phyloP scores from a whole-genome alignment of 35 echinoderm and acorn worm species.

The Apostichopus japonicus region DNA sequence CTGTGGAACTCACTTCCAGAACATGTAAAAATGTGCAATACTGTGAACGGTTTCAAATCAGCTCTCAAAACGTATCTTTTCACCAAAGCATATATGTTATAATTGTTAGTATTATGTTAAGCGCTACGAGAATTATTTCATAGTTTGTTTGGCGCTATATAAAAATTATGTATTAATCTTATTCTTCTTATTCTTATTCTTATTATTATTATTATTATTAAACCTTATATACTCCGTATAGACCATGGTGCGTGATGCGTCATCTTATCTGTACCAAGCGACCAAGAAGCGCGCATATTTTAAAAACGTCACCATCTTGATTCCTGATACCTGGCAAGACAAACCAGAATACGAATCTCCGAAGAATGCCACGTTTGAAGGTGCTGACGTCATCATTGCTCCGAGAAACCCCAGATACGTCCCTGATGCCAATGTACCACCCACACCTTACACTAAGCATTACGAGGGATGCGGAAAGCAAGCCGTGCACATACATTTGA shows the following conservation, averaged over 20 bases:
- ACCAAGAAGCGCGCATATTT: slow-evolving; percentile 74
- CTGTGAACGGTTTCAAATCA: too few relatives aligned
- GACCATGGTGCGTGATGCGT: slow-evolving; percentile 74
- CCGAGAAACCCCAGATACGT: slow-evolving; percentile 65
- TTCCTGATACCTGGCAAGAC: slow-evolving; percentile 64
- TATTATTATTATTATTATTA: too few relatives aligned
- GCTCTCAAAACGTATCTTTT: too few relatives aligned
- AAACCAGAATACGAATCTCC: slow-evolving; percentile 61
- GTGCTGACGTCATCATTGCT: slow-evolving; percentile 71
- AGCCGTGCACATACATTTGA: slow-evolving; percentile 75
- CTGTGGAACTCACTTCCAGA: too few relatives aligned
- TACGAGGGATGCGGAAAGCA: slow-evolving; percentile 71
- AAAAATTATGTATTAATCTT: too few relatives aligned
- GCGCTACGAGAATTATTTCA: too few relatives aligned
- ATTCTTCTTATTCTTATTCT: too few relatives aligned
- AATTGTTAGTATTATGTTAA: too few relatives aligned
- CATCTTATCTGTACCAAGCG: slow-evolving; percentile 69
- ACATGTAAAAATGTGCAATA: too few relatives aligned
- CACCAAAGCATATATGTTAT: too few relatives aligned
- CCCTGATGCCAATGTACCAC: neutral
- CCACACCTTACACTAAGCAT: slow-evolving; percentile 57
- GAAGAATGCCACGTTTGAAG: slow-evolving; percentile 58
- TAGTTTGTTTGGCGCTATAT: too few relatives aligned
- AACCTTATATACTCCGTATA: neutral
- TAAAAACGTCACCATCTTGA: slow-evolving; percentile 75